phyloP scores from a whole-genome alignment of 2,797 vertebrate genomes.

The Chiroxiphia lanceolata region DNA sequence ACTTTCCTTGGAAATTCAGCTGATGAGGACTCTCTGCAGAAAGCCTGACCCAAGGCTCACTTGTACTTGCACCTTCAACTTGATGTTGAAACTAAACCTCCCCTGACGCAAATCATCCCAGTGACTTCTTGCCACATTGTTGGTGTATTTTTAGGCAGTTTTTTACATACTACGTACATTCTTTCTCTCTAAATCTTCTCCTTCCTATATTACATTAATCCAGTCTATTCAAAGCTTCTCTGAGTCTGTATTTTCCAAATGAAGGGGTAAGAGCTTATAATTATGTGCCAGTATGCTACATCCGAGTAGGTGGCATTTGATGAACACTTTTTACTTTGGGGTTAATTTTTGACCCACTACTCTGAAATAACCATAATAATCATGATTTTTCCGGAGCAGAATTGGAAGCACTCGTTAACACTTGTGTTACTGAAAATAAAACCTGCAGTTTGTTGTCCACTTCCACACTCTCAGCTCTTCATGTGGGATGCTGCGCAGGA shows the following conservation, averaged over 20 bases:
- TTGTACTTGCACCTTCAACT: background rate
- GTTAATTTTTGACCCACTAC: background rate
- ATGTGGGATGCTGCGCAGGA: background rate
- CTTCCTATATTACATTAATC: background rate
- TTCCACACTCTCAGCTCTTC: background rate
- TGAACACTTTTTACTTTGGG: background rate
- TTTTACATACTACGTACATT: background rate
- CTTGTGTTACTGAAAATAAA: background rate
- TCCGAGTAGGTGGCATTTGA: background rate
- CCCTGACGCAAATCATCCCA: no score
- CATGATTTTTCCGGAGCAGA: background rate
- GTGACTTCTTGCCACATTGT: fast-evolving
- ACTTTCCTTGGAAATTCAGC: background rate
- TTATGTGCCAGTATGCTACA: background rate
- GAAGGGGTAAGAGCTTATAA: background rate
- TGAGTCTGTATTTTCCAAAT: background rate
- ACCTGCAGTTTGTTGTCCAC: background rate
- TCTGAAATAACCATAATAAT: background rate
- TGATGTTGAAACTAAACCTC: background rate
- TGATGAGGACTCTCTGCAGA: background rate
- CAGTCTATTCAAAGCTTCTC: background rate
- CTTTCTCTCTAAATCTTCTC: background rate
- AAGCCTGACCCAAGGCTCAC: background rate
- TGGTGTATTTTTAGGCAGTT: background rate
- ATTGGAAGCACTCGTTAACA: background rate